A percentile compares a stretch with the other conserved stretches of the same genome.
These are phyloP conservation scores for Staurois parvus DNA, from an alignment of 2,797 vertebrate genomes.

Conservation along the genomic window DNA sequence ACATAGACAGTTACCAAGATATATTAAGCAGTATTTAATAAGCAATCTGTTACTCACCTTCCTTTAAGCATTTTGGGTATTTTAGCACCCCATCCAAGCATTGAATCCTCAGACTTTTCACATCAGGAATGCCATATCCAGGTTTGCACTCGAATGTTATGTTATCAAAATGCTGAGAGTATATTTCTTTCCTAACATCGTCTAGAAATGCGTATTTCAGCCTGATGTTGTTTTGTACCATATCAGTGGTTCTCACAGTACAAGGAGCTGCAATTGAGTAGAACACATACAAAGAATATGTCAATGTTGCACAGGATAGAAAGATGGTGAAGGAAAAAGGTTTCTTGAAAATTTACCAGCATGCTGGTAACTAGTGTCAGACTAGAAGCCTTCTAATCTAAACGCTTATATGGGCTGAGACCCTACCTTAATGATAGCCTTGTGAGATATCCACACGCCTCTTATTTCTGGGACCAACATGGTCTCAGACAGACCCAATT, in stretches of 20 bases:
- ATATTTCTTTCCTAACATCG: neutral
- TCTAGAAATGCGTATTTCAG: neutral
- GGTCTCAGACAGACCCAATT: no score
- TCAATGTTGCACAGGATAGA: no score
- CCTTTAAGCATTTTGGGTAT: neutral
- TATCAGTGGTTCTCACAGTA: neutral
- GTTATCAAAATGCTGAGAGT: neutral
- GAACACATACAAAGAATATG: neutral
- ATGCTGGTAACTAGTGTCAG: no score
- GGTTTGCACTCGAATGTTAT: neutral
- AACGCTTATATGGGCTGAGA: no score
- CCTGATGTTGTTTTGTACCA: neutral
- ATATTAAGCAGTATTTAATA: no score
- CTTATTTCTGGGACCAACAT: no score
- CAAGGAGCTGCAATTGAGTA: neutral
- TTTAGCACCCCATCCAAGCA: neutral
- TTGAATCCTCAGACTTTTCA: neutral
- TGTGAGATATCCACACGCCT: no score
- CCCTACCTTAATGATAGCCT: no score
- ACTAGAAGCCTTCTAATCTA: no score
- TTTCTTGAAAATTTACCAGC: no score
- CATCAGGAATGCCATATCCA: neutral
- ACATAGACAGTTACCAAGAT: no score
- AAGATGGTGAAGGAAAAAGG: no score
- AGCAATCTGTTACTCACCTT: neutral